These are phyloP conservation scores for Morone chrysops DNA, from an alignment of 2,113 vertebrate species.

Conservation along the genomic window DNA sequence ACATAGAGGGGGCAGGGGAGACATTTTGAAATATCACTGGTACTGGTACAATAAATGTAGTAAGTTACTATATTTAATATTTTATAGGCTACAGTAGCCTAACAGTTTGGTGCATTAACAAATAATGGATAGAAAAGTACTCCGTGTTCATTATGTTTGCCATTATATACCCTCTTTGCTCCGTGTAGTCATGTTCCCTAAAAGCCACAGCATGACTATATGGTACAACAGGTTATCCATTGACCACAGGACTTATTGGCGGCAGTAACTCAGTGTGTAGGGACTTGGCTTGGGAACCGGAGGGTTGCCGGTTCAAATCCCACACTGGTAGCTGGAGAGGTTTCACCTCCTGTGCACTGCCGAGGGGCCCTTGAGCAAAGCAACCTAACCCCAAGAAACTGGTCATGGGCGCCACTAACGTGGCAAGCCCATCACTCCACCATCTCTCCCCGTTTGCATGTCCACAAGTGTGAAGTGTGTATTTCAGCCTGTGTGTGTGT, in stretches of 20 bases:
- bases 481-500: too few species aligned
- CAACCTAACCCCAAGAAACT: too few species aligned
- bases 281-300: too few species aligned
- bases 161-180: neutral
- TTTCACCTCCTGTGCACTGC: too few species aligned
- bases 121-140: neutral
- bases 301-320: too few species aligned
- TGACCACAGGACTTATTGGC: neutral
- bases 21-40: neutral
- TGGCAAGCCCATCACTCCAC: too few species aligned
- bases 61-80: neutral
- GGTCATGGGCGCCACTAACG: too few species aligned
- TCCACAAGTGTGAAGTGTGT: too few species aligned
- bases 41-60: neutral
- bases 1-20: neutral
- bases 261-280: too few species aligned
- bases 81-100: neutral
- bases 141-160: neutral
- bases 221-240: conserved; percentile 6
- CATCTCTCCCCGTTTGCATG: too few species aligned
- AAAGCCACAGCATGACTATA: neutral
- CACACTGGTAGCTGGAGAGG: too few species aligned
- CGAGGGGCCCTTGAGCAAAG: too few species aligned
- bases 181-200: neutral
- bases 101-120: neutral